Base-by-base conservation (phyloP, 2,113 vertebrate species). In the Vidua chalybeata region DNA sequence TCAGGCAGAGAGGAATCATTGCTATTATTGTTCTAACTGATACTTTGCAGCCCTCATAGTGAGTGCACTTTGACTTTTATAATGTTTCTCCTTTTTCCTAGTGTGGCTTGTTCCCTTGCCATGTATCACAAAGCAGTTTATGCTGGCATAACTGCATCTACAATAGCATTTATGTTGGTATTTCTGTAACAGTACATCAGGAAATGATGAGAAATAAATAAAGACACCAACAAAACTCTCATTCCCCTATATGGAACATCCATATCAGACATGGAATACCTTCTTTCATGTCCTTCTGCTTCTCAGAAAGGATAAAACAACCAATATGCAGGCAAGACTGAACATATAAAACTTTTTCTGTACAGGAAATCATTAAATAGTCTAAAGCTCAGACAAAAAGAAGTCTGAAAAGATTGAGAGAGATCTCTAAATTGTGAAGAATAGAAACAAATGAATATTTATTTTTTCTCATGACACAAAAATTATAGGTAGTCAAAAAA, bases 1-100 rank as follows among this genome's bases (percentile, higher is more conserved):
- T 94, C 49, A 89, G 84, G 69, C 35, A 87, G 78, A 87, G 35
- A 82, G 58, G 35, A 93, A 84, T 90, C 61, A 93, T 77, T 77
- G 63, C 9, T 86, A 71, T 86, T 95, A 87, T n/a, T 95, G 62
- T 66, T 95, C 87, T 88, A 92, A 67, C 51, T 56, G 72, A 75
- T 55, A 71, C 4, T 93, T 78, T 85, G 18, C 58, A 91, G 41
- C 22, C 58, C 28, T 82, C 45, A 49, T 20, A 81, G 52, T 67
- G 30, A 55, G 69, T 55, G 35, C 33, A 84, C 73, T 94, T 90
- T 79, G 82, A 85, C 94, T 92, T 73, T 31, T 67, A 23, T 52
- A 78, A 87, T 78, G 52, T 52, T 93, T 85, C 90, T 35, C 87
- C 75, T 82, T 91, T 69, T 93, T 93, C 72, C 54, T 86, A 45